Percentiles rank a stretch among this genome's conserved stretches.
Conservation (phyloP, 1,140 invertebrate genomes). For the Anoplolepis gracilipes region DNA sequence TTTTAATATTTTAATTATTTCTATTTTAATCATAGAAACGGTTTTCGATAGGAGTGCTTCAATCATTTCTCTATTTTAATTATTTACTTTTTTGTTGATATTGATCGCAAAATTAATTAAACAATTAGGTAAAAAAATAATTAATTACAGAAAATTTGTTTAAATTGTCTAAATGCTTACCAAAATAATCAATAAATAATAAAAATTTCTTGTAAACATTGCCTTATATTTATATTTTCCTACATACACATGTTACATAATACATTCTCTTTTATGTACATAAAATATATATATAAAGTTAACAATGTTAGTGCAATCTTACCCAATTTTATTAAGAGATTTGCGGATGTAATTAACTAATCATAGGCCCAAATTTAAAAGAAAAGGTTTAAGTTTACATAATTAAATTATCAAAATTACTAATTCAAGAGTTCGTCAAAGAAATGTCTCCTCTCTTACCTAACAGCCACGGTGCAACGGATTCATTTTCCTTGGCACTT, state of each 20-base stretch:
- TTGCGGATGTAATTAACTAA: conserved; percentile 8
- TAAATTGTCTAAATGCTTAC: not conserved
- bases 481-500: conserved; percentile 97
- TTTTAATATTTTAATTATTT: not conserved
- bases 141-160: not conserved
- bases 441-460: conserved; percentile 88
- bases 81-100: not conserved
- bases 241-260: not conserved
- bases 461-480: conserved; percentile 98
- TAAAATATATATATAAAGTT: not conserved
- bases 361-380: conserved; percentile 3
- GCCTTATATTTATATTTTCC: not conserved
- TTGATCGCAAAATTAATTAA: not conserved
- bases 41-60: no score
- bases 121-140: not conserved
- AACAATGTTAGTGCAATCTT: conserved; percentile 6
- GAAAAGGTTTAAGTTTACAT: not conserved
- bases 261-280: not conserved
- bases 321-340: not conserved
- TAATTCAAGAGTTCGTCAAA: not conserved
- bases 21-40: not conserved
- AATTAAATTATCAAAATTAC: not conserved
- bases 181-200: not conserved
- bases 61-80: not conserved
- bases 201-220: not conserved